These are phyloP conservation scores for Thereva nobilitata DNA, from an alignment of 2,888 invertebrate genomes.

Conservation along the genomic window DNA sequence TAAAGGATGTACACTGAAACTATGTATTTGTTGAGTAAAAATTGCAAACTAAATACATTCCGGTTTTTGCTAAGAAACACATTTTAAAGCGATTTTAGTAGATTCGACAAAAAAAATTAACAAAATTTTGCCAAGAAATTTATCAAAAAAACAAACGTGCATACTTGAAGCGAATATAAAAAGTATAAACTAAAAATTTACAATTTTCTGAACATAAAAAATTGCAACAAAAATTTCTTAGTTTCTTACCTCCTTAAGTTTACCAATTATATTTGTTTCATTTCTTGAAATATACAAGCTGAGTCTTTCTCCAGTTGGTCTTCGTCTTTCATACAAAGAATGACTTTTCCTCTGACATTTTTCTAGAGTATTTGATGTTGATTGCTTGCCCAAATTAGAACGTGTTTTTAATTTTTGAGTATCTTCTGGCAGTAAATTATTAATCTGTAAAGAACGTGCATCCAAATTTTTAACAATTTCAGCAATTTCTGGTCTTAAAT, in stretches of 20 bases:
- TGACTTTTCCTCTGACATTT: neutral
- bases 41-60: no score
- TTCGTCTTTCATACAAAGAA: conserved; percentile 37
- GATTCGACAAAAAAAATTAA: no score
- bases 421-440: conserved; percentile 49
- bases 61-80: no score
- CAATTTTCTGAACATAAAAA: no score
- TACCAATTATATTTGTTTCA: neutral
- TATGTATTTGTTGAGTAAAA: no score
- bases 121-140: no score
- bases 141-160: no score
- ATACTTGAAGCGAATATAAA: no score
- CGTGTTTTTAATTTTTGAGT: conserved; percentile 45
- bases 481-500: conserved; percentile 51
- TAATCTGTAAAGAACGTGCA: conserved; percentile 49
- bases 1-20: no score
- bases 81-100: no score
- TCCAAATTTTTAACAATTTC: conserved; percentile 53
- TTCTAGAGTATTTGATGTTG: neutral
- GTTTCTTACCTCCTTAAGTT: conserved; percentile 17
- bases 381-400: conserved; percentile 23
- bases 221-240: neutral
- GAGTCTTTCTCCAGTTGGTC: conserved; percentile 35
- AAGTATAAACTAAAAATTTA: no score
- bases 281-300: conserved; percentile 23